These are phyloP conservation scores for Xestoiulus laeticollis DNA, from an alignment of 2,888 invertebrate genomes.

Conservation along the genomic window DNA sequence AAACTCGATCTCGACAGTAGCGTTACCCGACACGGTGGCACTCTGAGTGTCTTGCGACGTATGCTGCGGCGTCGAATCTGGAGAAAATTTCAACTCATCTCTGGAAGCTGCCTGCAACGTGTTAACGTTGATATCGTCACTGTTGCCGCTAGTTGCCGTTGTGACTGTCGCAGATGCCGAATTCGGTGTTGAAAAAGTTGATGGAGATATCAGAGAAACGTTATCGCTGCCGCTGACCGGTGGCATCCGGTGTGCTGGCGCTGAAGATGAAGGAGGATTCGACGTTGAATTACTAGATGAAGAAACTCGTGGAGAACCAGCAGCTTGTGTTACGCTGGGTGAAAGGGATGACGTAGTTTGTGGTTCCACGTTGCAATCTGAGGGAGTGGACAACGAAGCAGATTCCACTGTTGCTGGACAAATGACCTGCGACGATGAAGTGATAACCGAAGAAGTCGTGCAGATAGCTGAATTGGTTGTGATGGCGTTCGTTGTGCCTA, in stretches of 20 bases:
- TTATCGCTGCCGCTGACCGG: background rate
- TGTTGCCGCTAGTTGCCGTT: constrained; percentile 1
- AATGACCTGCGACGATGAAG: background rate
- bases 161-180: constrained; percentile 5
- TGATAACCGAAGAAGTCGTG: background rate
- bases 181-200: constrained; percentile 15
- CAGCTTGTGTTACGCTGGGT: constrained; percentile 32
- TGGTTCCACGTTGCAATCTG: background rate
- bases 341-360: constrained; percentile 5
- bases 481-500: background rate
- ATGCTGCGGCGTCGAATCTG: constrained; percentile 47
- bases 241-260: background rate
- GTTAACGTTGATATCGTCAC: background rate
- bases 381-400: background rate
- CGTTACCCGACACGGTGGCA: background rate
- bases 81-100: background rate
- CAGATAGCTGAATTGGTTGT: background rate
- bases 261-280: background rate
- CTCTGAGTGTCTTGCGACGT: constrained; percentile 34
- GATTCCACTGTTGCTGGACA: background rate
- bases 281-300: constrained; percentile 46
- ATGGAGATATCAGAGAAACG: background rate
- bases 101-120: background rate
- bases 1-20: background rate
- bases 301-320: constrained; percentile 50